A percentile compares a stretch with the other conserved stretches of the same genome.
These are phyloP conservation scores for Gallirallus australis DNA, from an alignment of 2,797 vertebrate species.

Conservation along the genomic window DNA sequence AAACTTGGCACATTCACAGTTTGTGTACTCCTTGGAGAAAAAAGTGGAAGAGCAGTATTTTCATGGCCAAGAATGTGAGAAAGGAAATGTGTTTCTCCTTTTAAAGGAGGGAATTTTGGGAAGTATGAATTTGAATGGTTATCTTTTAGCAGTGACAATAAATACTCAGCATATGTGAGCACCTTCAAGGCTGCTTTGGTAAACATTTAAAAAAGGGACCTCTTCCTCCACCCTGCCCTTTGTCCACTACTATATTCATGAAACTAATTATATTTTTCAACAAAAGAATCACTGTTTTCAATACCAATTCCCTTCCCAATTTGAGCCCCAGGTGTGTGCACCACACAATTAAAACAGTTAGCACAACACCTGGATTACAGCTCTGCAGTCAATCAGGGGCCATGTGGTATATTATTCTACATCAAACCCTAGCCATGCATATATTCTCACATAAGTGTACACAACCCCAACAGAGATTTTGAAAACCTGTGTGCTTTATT, in stretches of 20 bases:
- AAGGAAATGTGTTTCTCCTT: background rate
- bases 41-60: background rate
- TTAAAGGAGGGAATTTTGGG: background rate
- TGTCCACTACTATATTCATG: slow-evolving; percentile 48
- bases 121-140: background rate
- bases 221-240: background rate
- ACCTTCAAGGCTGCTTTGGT: background rate
- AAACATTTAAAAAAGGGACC: background rate
- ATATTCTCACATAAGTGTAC: background rate
- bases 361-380: slow-evolving; percentile 68
- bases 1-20: background rate
- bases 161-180: background rate
- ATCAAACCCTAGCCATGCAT: background rate
- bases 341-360: slow-evolving; percentile 67
- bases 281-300: slow-evolving; percentile 54
- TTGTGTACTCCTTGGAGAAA: background rate
- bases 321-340: background rate
- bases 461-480: background rate
- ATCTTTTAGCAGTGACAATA: background rate
- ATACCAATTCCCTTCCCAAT: slow-evolving; percentile 33
- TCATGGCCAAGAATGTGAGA: background rate
- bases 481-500: background rate
- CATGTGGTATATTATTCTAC: slow-evolving; percentile 45
- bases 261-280: slow-evolving; percentile 55
- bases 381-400: slow-evolving; percentile 18